Base-by-base conservation (phyloP, 2,113 vertebrate genomes). In the Penelope pileata region DNA sequence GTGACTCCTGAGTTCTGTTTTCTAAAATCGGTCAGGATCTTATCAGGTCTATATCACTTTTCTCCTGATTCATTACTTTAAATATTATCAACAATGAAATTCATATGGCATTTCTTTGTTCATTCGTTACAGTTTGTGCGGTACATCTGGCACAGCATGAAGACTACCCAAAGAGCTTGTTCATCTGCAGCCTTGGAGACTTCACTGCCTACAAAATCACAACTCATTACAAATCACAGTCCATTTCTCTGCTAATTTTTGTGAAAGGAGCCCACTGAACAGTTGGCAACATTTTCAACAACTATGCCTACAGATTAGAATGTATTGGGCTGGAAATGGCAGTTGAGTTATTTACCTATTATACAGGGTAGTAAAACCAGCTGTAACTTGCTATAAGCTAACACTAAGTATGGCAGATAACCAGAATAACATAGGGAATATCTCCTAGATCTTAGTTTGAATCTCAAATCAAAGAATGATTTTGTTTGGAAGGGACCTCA, bases 121-220 rank as follows among this genome's bases (percentile, higher is more conserved):
- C 83, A 36, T 81, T 59, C 4, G 7, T 69, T 86, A 47, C 70
- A 73, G 56, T 64, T 66, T 70, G 36, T 58, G 47, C 14, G 86
- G 76, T 51, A 34, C 6, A 8, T 51, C 45, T 93, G 80, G 91
- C 77, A 93, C 59, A 58, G 76, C 36, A 21, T 40, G 51, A 86
- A 83, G 17, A 12, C 48, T 60, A 76, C 36, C 76, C 72, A 48
- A 22, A 88, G 75, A 92, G 45, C n/a, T 66, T 86, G 27, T 66
- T 94, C 89, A 88, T 86, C 86, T 92, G 80, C 83, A 94, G 83
- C 54, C 80, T 92, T 92, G 50, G 63, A 91, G 80, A 26, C 68
- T 8, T 88, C 68, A 22, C 60, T 38, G 59, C 68, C 74, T 78
- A 81, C 36, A 29, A 54, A 86, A 83, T 47, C 43, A 68, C 51